Evolutionary conservation across 1,140 invertebrate species (phyloP), one percentile per base, ranked within the genome.

Genomic region (Lordiphosa collinella): DNA sequence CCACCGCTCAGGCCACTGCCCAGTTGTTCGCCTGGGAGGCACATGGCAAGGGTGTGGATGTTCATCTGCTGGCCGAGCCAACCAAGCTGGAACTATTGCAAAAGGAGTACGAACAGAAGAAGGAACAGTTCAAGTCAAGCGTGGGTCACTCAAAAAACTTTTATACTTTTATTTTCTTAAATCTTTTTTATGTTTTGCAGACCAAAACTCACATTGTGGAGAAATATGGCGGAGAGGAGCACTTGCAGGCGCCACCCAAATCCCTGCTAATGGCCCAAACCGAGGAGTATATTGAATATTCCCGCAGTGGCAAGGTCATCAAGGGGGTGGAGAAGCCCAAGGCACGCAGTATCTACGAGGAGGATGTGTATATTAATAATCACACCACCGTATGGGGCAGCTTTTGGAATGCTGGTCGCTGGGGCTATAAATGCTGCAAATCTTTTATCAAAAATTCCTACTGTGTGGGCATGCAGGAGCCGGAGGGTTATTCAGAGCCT

Each of bases 1-100:
- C 98, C 1, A 91, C 93, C 34, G 92, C 94, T 49, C 97, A 99
- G 89, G 95, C 96, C 3, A 93, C 93, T 13, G 96, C 96, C 12
- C 98, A 99, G 89, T 74, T 99, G 66, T 99, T 99, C 92, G 98
- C 98, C 1, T 99, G 99, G 98, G 96, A 99, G 85, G 98, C 98
- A 0, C 94, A 96, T 85, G 94, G 96, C 53, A 94, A 95, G 78
- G 97, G 97, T 13, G 94, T 99, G 0, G 98, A 99, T 90, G 96
- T 99, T 3, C 97, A 99, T 90, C 90, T 99, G 18, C 91, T 99
- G 49, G 98, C 98, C 9, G 98, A 99, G 89, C 99, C 98, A 1
- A 99, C 99, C 4, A 99, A 99, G 90, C 89, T 99, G 18, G 98
- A 99, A 88, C 87, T 98, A 52, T 88, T 99, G 9, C 93, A 98